These are phyloP conservation scores for Peromyscus nudipes DNA, from an alignment of 2,797 vertebrate genomes.

Conservation along the genomic window DNA sequence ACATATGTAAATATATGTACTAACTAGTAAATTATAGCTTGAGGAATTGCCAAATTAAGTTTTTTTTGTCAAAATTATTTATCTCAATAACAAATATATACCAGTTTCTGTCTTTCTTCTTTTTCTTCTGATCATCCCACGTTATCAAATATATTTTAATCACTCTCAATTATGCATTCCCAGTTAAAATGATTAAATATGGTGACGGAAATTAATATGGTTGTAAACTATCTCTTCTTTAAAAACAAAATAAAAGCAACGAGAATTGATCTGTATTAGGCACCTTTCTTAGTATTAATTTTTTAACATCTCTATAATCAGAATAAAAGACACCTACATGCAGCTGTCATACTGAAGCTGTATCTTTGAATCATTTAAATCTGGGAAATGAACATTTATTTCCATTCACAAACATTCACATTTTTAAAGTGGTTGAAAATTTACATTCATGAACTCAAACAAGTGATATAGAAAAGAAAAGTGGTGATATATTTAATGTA, in stretches of 20 bases:
- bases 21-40: background rate
- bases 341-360: background rate
- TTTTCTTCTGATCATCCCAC: background rate
- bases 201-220: constrained; percentile 2
- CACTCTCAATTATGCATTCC: background rate
- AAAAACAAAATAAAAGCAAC: background rate
- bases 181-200: background rate
- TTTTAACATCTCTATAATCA: background rate
- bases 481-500: background rate
- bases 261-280: background rate
- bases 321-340: background rate
- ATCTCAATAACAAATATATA: constrained; percentile 21
- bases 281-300: background rate
- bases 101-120: background rate
- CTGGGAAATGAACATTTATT: constrained; percentile 20
- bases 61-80: background rate
- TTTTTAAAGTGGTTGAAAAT: constrained; percentile 51
- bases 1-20: no score
- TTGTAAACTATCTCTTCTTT: background rate
- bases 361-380: background rate
- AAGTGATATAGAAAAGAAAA: background rate
- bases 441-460: constrained; percentile 9
- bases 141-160: background rate
- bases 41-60: background rate
- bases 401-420: background rate